Conservation (phyloP, 1,140 invertebrate species). For the Solenopsis invicta region DNA sequence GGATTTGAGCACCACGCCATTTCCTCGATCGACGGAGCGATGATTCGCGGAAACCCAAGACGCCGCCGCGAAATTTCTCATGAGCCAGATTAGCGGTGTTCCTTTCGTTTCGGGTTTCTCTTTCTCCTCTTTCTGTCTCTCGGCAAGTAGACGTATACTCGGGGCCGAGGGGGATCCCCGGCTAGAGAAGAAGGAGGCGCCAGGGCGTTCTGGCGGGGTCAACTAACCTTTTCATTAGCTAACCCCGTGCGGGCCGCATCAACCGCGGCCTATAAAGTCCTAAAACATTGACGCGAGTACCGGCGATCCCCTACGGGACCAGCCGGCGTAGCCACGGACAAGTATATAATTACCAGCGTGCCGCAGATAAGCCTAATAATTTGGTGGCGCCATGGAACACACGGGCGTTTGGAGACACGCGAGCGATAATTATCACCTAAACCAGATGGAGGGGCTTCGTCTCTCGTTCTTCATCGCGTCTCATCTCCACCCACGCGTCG, state of each 20-base stretch:
- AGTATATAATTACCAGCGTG: slow-evolving; percentile 82
- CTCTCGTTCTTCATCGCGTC: slow-evolving; percentile 70
- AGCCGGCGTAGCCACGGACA: slow-evolving; percentile 43
- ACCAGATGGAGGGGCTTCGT: slow-evolving; percentile 68
- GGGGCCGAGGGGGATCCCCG: slow-evolving; percentile 30
- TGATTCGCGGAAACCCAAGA: slow-evolving; percentile 70
- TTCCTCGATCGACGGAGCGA: slow-evolving; percentile 57
- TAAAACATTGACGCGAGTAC: slow-evolving; percentile 83
- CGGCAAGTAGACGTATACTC: slow-evolving; percentile 46
- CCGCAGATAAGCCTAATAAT: slow-evolving; percentile 82
- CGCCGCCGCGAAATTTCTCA: slow-evolving; percentile 67
- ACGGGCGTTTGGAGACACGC: slow-evolving; percentile 76
- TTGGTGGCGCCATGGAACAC: slow-evolving; percentile 82
- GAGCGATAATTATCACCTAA: slow-evolving; percentile 76
- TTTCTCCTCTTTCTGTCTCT: slow-evolving; percentile 29
- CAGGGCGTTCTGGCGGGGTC: slow-evolving; percentile 86
- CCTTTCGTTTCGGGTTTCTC: slow-evolving; percentile 24
- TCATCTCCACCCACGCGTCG: slow-evolving; percentile 66
- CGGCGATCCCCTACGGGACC: slow-evolving; percentile 73
- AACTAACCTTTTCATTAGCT: slow-evolving; percentile 87
- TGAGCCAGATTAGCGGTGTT: slow-evolving; percentile 70
- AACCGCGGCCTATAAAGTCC: slow-evolving; percentile 81
- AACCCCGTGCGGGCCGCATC: slow-evolving; percentile 79
- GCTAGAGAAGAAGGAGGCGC: slow-evolving; percentile 82
- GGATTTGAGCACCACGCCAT: slow-evolving; percentile 38